phyloP scores from a whole-genome alignment of 2,113 vertebrate species.

The Onychostruthus taczanowskii region DNA sequence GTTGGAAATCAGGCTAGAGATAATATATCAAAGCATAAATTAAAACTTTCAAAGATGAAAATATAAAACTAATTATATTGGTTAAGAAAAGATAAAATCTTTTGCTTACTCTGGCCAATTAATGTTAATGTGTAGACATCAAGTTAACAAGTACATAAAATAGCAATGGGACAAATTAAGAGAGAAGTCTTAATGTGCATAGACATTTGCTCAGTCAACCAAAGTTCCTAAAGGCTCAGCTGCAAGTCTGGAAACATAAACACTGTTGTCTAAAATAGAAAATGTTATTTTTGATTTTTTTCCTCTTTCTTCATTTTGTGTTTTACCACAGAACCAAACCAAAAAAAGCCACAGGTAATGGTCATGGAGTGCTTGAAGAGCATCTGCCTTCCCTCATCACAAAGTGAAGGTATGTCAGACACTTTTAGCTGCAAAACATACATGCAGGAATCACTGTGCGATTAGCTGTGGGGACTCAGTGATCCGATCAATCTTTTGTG shows the following conservation, averaged over 20 bases:
- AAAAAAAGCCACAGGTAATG: not conserved
- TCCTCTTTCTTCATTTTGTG: not conserved
- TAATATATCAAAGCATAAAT: not conserved
- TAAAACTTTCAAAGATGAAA: not conserved
- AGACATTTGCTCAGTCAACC: not conserved
- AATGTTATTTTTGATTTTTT: not conserved
- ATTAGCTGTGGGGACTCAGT: not conserved
- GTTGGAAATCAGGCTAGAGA: not conserved
- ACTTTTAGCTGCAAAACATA: not conserved
- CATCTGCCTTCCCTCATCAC: not conserved
- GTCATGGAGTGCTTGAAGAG: not conserved
- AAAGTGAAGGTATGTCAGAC: not conserved
- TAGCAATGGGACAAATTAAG: not conserved
- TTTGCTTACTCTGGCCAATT: not conserved
- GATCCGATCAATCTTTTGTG: not conserved
- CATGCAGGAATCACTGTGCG: not conserved
- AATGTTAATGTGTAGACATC: not conserved
- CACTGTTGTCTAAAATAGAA: not conserved
- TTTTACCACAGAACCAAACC: not conserved
- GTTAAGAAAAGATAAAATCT: not conserved
- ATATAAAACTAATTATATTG: not conserved
- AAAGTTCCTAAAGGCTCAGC: not conserved
- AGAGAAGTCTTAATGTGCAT: not conserved
- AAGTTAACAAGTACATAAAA: not conserved
- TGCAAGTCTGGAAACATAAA: not conserved